Evolutionary conservation across 2,113 vertebrate genomes (phyloP).

Genomic region (Glaucomys volans): DNA sequence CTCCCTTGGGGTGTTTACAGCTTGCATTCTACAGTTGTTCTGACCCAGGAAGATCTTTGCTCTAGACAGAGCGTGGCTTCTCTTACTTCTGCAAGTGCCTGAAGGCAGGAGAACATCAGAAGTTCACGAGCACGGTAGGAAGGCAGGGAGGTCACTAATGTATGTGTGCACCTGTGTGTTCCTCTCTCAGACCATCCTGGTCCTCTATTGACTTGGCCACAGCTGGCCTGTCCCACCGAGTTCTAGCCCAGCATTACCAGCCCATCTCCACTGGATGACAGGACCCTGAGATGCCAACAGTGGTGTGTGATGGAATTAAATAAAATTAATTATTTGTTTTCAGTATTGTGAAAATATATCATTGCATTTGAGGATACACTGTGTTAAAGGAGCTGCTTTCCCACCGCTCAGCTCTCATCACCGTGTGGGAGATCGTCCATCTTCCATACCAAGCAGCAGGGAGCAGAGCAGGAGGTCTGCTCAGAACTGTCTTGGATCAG

Average conservation of each 20-base stretch:
- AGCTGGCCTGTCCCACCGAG: background rate
- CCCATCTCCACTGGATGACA: fast-evolving
- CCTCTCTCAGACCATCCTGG: background rate
- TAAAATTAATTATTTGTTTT: background rate
- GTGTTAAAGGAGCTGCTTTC: background rate
- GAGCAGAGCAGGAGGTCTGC: too few relatives aligned
- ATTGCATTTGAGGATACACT: background rate
- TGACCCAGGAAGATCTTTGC: background rate
- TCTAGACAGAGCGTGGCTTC: fast-evolving
- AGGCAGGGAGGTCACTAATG: too few relatives aligned
- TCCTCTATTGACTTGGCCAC: too few relatives aligned
- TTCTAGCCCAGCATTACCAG: background rate
- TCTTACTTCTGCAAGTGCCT: background rate
- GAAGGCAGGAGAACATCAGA: background rate
- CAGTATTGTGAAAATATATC: background rate
- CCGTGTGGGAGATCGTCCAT: background rate
- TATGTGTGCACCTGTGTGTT: background rate
- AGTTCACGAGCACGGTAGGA: background rate
- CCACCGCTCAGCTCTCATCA: background rate
- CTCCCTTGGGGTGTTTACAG: too few relatives aligned
- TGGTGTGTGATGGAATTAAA: background rate
- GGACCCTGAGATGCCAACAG: too few relatives aligned
- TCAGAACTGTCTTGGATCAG: fast-evolving
- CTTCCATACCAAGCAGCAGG: background rate
- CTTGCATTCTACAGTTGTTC: fast-evolving